Percentiles rank a stretch among this genome's conserved stretches.
Conservation (phyloP, 2,888 invertebrate species). For the Cotesia congregata region DNA sequence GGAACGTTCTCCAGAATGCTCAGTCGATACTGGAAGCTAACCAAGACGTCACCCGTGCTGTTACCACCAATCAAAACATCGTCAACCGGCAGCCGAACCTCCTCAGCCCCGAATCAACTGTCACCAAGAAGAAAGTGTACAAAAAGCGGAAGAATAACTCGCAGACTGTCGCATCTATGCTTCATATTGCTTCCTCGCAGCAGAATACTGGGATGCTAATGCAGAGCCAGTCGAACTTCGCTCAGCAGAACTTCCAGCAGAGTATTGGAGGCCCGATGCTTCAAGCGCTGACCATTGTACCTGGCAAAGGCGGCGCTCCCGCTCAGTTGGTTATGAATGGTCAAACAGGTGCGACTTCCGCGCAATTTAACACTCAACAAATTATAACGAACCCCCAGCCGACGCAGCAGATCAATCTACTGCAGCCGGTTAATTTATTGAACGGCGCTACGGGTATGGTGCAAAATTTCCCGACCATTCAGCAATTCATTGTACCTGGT, state of each 20-base stretch:
- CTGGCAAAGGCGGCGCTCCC: conserved; percentile 81
- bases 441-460: conserved; percentile 80
- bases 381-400: conserved; percentile 74
- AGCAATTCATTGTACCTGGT: conserved; percentile 87
- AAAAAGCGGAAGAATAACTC: conserved; percentile 82
- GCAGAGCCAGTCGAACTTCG: conserved; percentile 73
- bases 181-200: conserved; percentile 76
- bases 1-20: conserved; percentile 76
- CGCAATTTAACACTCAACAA: conserved; percentile 78
- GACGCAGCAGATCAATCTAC: conserved; percentile 78
- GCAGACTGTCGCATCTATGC: conserved; percentile 79
- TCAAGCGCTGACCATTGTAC: conserved; percentile 83
- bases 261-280: conserved; percentile 80
- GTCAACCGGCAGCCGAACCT: conserved; percentile 65
- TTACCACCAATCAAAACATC: conserved; percentile 57
- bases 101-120: conserved; percentile 78
- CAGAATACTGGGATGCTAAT: conserved; percentile 77
- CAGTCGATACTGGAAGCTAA: conserved; percentile 72
- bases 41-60: conserved; percentile 62
- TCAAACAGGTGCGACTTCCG: conserved; percentile 73
- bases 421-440: conserved; percentile 86
- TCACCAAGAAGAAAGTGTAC: conserved; percentile 74
- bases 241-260: conserved; percentile 83
- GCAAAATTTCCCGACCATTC: conserved; percentile 83
- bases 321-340: conserved; percentile 86